Base-by-base conservation (phyloP, 2,113 vertebrate species). In the Sigmodon hispidus region DNA sequence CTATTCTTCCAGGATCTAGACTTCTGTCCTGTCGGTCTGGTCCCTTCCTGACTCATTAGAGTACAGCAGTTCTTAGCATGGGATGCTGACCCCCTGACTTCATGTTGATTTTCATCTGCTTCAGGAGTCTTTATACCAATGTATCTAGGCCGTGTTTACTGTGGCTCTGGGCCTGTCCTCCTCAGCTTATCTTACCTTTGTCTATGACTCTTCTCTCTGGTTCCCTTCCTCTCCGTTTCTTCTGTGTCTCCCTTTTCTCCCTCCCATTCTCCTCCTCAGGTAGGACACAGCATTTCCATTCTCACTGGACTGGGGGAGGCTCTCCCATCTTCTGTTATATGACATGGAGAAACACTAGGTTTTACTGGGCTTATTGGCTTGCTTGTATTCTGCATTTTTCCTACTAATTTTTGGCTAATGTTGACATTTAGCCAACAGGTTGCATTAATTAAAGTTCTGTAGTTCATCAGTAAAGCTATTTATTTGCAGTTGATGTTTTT, bases 101-200 rank as follows among this genome's bases (percentile, higher is more conserved):
- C 1, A 17, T 5, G 69, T 40, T 19, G 15, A 21, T 0, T 1
- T 8, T 48, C 24, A 0, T 1, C 3, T 31, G 31, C 83, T 13
- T 31, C 8, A 22, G 31, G 45, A 34, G 45, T 34, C 43, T 40
- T 57, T 4, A 10, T 19, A n/a, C 17, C 19, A 12, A 59, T 67
- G 3, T 50, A 4, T 1, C 15, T 2, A 2, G 31, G 11, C 69
- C 8, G 0, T 13, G 48, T n/a, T 7, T 1, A 22, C 8, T 5
- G 2, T 0, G 7, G 8, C 8, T 36, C 57, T 52, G 4, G 1
- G 29, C 10, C 48, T 0, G 0, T 26, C 43, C 69, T 52, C 40
- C 24, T 21, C 31, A 4, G 19, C 24, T 10, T 43, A 1, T 31
- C 10, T 1, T 43, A 26, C 4, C 12, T 43, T 48, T 26, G 36